Evolutionary conservation across 2,797 vertebrate genomes (phyloP).

Genomic region (Danio albolineatus): DNA sequence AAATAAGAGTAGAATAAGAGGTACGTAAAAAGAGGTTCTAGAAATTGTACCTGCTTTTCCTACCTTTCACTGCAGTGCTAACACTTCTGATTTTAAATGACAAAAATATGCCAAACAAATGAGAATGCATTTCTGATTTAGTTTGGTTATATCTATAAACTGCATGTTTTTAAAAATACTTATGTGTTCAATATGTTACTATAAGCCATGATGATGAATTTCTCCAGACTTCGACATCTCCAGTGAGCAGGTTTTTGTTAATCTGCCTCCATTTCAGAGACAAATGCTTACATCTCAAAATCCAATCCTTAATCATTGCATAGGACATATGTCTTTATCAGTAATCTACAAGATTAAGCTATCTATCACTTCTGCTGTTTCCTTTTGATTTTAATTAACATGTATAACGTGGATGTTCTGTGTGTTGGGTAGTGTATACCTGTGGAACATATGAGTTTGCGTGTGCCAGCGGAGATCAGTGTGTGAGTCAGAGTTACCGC

Average conservation of each 20-base stretch:
- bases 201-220: too few species aligned
- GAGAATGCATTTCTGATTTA: too few species aligned
- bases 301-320: background rate
- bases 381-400: background rate
- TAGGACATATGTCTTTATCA: background rate
- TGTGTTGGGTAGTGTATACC: slow-evolving; percentile 78
- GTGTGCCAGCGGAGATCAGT: slow-evolving; percentile 87
- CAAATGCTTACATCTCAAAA: background rate
- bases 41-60: too few species aligned
- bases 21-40: too few species aligned
- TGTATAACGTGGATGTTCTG: background rate
- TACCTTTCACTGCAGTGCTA: too few species aligned
- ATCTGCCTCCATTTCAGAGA: background rate
- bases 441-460: slow-evolving; percentile 86
- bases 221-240: background rate
- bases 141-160: too few species aligned
- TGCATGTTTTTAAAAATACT: too few species aligned
- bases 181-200: too few species aligned
- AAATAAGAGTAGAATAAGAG: too few species aligned
- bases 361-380: background rate
- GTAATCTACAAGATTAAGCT: background rate
- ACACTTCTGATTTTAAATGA: too few species aligned
- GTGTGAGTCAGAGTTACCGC: slow-evolving; percentile 78
- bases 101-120: too few species aligned
- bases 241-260: too few species aligned